These are phyloP conservation scores for Hemichromis elongatus DNA, from an alignment of 2,113 vertebrate species.

Conservation along the genomic window DNA sequence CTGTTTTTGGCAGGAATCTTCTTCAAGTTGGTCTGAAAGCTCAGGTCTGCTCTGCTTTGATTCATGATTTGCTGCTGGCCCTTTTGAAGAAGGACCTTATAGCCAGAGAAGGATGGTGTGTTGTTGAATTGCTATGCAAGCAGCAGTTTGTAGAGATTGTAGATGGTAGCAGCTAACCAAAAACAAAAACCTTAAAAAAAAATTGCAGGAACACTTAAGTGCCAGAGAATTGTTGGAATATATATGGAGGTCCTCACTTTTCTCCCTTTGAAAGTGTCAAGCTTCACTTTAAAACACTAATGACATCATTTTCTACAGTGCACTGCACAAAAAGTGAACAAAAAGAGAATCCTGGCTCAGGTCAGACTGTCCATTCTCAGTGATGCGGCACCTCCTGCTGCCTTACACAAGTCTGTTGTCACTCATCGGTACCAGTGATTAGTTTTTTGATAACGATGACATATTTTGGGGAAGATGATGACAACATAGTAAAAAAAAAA, in stretches of 20 bases:
- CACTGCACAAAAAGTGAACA: not conserved
- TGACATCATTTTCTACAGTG: not conserved
- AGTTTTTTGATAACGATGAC: not conserved
- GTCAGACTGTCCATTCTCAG: not conserved
- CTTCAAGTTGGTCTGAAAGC: not conserved
- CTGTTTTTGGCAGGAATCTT: not conserved
- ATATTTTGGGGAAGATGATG: not conserved
- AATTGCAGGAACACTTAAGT: conserved; percentile 51
- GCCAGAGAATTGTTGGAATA: conserved; percentile 46
- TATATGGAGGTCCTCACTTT: conserved; percentile 5
- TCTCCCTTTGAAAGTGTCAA: not conserved
- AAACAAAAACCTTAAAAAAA: not conserved
- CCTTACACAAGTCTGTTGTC: conserved; percentile 72
- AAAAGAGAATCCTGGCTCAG: not conserved
- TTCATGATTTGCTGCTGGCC: conserved; percentile 17
- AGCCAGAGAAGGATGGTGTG: not conserved
- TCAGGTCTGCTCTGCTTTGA: not conserved
- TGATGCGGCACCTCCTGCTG: conserved; percentile 52
- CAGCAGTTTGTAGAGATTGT: conserved; percentile 40
- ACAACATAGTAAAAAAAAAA: conserved; percentile 36
- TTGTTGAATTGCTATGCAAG: conserved; percentile 62
- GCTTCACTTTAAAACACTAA: conserved; percentile 48
- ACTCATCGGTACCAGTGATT: conserved; percentile 61
- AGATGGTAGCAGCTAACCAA: conserved; percentile 46
- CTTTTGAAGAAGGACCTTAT: not conserved